Conservation (phyloP, 2,797 vertebrate genomes). For the Rousettus madagascariensis region DNA sequence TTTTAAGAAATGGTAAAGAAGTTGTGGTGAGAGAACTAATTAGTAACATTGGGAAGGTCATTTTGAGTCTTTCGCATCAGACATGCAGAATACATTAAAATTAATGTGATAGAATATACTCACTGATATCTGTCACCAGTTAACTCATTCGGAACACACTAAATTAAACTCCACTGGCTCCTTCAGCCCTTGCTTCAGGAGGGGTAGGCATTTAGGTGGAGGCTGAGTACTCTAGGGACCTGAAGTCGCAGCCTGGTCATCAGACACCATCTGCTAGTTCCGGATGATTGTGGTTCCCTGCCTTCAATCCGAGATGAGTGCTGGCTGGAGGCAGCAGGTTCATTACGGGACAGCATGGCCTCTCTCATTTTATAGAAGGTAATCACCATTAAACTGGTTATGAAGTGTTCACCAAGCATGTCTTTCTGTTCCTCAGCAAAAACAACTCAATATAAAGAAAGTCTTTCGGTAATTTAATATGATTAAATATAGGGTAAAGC, state of each 20-base stretch:
- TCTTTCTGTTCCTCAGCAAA: conserved; percentile 36
- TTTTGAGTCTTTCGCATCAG: background rate
- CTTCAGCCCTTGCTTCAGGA: background rate
- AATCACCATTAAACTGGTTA: conserved; percentile 41
- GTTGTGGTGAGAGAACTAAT: background rate
- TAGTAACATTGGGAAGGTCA: background rate
- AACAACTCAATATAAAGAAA: background rate
- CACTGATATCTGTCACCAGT: background rate
- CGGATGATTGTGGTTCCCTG: background rate
- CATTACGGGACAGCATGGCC: background rate
- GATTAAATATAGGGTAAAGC: background rate
- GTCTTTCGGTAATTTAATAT: background rate
- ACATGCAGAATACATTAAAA: conserved; percentile 36
- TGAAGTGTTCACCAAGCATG: background rate
- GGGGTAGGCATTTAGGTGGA: background rate
- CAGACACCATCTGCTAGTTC: conserved; percentile 56
- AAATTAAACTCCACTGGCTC: background rate
- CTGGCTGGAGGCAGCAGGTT: background rate
- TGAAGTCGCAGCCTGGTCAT: conserved; percentile 17
- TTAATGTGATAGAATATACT: conserved; percentile 15
- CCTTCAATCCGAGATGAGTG: background rate
- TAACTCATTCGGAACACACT: background rate
- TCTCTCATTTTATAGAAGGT: background rate
- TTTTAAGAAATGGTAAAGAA: conserved; percentile 23
- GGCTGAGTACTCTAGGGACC: background rate